Base-by-base conservation (phyloP, 2,797 vertebrate species). In the Parambassis ranga region DNA sequence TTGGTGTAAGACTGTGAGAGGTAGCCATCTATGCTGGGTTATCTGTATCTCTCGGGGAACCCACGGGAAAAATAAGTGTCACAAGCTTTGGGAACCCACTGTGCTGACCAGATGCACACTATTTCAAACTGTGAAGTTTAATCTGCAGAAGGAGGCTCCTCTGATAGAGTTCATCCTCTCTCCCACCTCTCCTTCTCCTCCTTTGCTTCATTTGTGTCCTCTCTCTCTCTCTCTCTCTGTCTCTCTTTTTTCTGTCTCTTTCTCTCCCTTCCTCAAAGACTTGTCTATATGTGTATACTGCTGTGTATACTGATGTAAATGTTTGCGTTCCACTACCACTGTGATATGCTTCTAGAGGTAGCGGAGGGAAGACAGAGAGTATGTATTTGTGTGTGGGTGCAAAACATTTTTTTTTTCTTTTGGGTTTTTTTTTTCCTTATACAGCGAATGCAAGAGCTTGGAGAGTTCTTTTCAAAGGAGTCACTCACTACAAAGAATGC, bases 321-420 rank as follows among this genome's bases (percentile, higher is more conserved):
- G 87, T 90, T 86, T 83, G 87, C 81, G 84, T 90, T 87, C 89
- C 86, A 90, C 88, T 89, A 90, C 90, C 90, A 91, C 90, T 91
- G 90, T 91, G 90, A 91, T 85, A 79, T 73, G 85, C 85, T 88
- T 88, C 73, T 90, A 86, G 88, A 84, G 88, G 90, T 90, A 87
- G 86, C 83, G 82, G 82, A 82, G 83, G 82, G 77, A 87, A 82
- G 79, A 78, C 65, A 35, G 81, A 83, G 83, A 73, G 77, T 86
- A 75, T 87, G 83, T 84, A 79, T 76, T 81, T 80, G 83, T 44
- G 83, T 44, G 83, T 79, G 81, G 75, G 77, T 89, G 87, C 72
- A 85, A 84, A 80, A 52, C 37, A 2, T 9, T 30, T 62, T 59
- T 36, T 33, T 33, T 14, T 11, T 44, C 41, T 38, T 26, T 10